These are phyloP conservation scores for Morpho helenor DNA, from an alignment of 2,888 invertebrate species.

Conservation along the genomic window DNA sequence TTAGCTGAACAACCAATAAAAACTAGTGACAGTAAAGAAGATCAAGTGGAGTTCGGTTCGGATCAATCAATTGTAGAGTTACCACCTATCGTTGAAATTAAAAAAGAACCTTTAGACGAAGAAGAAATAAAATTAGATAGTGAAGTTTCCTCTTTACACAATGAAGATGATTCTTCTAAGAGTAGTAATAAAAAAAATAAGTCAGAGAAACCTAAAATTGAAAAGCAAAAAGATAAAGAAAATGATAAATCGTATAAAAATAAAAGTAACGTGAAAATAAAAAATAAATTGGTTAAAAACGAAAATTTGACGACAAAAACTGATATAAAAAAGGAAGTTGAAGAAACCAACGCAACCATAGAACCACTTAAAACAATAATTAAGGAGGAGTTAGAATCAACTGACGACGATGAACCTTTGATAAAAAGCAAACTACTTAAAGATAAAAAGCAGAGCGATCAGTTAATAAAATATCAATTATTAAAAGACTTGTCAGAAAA, in stretches of 20 bases:
- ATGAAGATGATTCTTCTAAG: conserved; percentile 14
- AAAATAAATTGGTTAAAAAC: conserved; percentile 41
- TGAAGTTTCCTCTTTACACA: conserved; percentile 9
- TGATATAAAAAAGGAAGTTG: conserved; percentile 41
- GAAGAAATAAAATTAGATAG: conserved; percentile 39
- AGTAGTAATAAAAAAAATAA: conserved; percentile 33
- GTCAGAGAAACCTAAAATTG: conserved; percentile 37
- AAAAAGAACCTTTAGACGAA: conserved; percentile 62
- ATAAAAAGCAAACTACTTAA: conserved; percentile 67
- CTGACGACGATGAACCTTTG: conserved; percentile 66
- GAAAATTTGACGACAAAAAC: conserved; percentile 28
- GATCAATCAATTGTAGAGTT: conserved; percentile 33
- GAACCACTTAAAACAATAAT: conserved; percentile 41
- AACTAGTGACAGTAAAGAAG: conserved; percentile 18
- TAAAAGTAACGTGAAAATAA: conserved; percentile 38
- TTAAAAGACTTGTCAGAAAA: conserved; percentile 70
- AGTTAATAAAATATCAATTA: conserved; percentile 55
- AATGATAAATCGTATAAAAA: conserved; percentile 40
- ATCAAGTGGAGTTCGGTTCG: conserved; percentile 28
- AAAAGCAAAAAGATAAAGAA: conserved; percentile 44
- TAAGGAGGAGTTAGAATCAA: conserved; percentile 62
- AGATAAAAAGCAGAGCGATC: conserved; percentile 58
- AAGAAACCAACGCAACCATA: conserved; percentile 26
- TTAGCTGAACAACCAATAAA: conserved; percentile 32
- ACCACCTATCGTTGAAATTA: conserved; percentile 31